Percentiles rank a stretch among this genome's conserved stretches.
These are phyloP conservation scores for Tringa solitaria DNA, from an alignment of 2,113 vertebrate species.

Conservation along the genomic window DNA sequence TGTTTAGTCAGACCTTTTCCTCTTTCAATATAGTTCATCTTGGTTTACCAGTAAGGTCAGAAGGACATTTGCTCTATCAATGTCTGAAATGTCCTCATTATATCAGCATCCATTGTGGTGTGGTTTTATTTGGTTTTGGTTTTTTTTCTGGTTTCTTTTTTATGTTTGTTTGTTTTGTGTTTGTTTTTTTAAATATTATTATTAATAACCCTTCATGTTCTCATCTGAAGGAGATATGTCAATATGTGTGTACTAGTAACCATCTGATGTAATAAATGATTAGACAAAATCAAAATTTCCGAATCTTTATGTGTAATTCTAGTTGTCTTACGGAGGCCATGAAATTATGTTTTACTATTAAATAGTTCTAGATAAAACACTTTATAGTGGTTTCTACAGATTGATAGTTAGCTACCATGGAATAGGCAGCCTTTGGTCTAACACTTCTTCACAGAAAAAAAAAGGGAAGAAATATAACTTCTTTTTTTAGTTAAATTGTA, in stretches of 20 bases:
- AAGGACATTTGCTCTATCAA: not conserved
- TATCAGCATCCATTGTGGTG: not conserved
- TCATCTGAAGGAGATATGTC: not conserved
- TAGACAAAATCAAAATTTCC: not conserved
- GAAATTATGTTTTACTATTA: not conserved
- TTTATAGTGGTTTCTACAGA: not conserved
- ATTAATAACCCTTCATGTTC: not conserved
- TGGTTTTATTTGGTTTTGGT: not conserved
- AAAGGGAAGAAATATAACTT: not conserved
- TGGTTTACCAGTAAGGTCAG: not conserved
- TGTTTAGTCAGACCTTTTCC: not conserved
- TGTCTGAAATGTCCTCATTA: not conserved
- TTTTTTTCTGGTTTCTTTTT: not conserved
- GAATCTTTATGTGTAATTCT: not conserved
- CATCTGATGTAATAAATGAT: not conserved
- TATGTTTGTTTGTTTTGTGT: not conserved
- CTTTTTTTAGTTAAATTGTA: not conserved
- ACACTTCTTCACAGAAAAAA: not conserved
- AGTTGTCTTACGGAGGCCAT: not conserved
- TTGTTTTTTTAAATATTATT: not conserved
- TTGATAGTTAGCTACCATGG: not conserved
- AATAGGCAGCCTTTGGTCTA: not conserved
- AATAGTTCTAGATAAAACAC: not conserved
- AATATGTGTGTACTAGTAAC: not conserved
- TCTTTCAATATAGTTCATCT: not conserved